Base-by-base conservation (phyloP, 1,140 invertebrate species). In the Cepaea nemoralis region DNA sequence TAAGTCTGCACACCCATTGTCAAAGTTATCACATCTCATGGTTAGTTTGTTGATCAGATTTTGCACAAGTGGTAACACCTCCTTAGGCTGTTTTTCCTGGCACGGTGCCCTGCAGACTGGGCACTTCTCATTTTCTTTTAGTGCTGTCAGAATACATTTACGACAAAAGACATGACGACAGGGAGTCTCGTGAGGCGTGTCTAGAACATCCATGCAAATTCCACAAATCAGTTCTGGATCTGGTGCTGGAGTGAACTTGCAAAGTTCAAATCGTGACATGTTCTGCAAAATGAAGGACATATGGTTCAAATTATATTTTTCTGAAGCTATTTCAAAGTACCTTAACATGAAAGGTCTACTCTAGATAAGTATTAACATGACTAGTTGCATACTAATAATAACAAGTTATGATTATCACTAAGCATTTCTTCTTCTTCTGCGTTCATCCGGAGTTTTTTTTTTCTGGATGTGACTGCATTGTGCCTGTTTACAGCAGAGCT, bases 131-230 rank as follows among this genome's bases (percentile, higher is more conserved):
- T 84, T 78, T 31, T 83, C 85, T 0, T 69, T 71, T 0, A 90
- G 83, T 86, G 88, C 89, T 0, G 82, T 85, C 69, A 85, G 82
- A 40, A 90, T 90, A 71, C 89, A 90, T 5, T 83, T 59, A 45
- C 85, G 84, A 84, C 89, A 90, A 80, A 89, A 90, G 0, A 90
- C 88, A 84, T 90, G 89, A 12, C 87, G 85, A 83, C 89, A 90
- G 24, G 85, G 86, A 66, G 87, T 86, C 71, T 89, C 88, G 67
- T 86, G 82, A 19, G 89, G 86, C 27, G 85, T 79, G 50, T 88
- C 85, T 31, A 90, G 82, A 16, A 90, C 88, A 87, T 86, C 86
- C 79, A 86, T 87, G 81, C 89, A 90, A 27, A 90, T 89, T 80
- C 87, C 87, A 59, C 89, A 90, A 0, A 90, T 76, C 19, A 90